Conservation (phyloP, 2,888 invertebrate species). For the Mesoligia furuncula region DNA sequence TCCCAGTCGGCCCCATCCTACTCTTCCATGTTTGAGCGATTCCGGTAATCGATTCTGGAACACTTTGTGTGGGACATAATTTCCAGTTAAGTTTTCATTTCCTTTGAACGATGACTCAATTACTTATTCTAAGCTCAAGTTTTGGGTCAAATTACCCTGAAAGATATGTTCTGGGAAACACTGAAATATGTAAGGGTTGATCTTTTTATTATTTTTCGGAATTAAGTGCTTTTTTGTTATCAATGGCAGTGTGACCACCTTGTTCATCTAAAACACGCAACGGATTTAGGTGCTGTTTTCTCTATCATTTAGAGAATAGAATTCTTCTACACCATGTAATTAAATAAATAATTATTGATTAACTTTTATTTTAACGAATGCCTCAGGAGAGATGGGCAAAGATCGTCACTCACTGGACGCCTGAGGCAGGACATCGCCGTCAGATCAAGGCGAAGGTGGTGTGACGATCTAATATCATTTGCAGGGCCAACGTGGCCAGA, state of each 20-base stretch:
- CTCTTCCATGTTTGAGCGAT: slow-evolving; percentile 60
- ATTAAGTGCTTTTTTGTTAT: background rate
- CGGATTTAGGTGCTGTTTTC: no score
- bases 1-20: slow-evolving; percentile 50
- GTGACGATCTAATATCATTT: no score
- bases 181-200: slow-evolving; percentile 24
- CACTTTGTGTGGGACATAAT: slow-evolving; percentile 58
- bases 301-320: background rate
- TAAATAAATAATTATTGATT: background rate
- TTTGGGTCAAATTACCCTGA: slow-evolving; percentile 50
- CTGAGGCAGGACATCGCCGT: no score
- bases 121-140: slow-evolving; percentile 60
- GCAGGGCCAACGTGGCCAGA: no score
- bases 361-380: background rate
- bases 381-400: no score
- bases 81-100: slow-evolving; percentile 63
- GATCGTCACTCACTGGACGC: no score
- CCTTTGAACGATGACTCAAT: slow-evolving; percentile 65
- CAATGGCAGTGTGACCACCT: background rate
- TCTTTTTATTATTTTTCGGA: slow-evolving; percentile 39
- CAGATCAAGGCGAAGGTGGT: no score
- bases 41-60: slow-evolving; percentile 63
- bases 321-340: background rate
- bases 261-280: background rate
- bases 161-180: slow-evolving; percentile 49